Evolutionary conservation across 2,797 vertebrate genomes (phyloP), one percentile per base, ranked within the genome.

Genomic region (Alauda arvensis): DNA sequence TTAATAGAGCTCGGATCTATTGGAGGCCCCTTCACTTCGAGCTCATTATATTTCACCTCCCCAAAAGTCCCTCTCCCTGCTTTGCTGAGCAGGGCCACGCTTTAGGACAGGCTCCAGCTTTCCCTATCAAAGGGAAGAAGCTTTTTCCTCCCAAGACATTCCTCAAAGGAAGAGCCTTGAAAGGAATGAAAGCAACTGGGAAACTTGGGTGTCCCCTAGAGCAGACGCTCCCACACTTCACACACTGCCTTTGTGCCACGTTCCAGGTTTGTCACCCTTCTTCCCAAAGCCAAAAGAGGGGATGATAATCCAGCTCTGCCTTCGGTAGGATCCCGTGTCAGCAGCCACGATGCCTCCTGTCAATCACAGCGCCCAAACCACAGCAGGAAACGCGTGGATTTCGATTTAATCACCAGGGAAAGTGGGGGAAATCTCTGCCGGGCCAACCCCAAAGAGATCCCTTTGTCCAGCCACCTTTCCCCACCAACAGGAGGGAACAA

Each of bases 41-140:
- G 90, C 88, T 94, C 91, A 88, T 92, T 93, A 66, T 37, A 77
- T 40, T 88, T 86, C 57, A 33, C 61, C 68, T 69, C 78, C 71
- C 63, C 10, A 55, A 10, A 91, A 87, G 43, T 66, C 66, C 23
- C 1, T 37, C 46, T 77, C 33, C 55, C 49, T 17, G 59, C 55
- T 81, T 42, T 10, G 67, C 26, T 33, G 53, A 84, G 88, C 14
- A 40, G 40, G 62, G 49, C 13, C 26, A 26, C 61, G 37, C 39
- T 70, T 79, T 14, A 46, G 81, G 83, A 45, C 21, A 61, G 40
- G 31, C 49, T 63, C 17, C 81, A 85, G 79, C 46, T 53, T 69
- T 76, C n/a, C 80, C 68, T 53, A 52, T 31, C 75, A 63, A 83
- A 82, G 70, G 40, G 43, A 85, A 87, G 70, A 61, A 76, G 83